phyloP scores from a whole-genome alignment of 2,797 vertebrate species.

The Microchirus variegatus region DNA sequence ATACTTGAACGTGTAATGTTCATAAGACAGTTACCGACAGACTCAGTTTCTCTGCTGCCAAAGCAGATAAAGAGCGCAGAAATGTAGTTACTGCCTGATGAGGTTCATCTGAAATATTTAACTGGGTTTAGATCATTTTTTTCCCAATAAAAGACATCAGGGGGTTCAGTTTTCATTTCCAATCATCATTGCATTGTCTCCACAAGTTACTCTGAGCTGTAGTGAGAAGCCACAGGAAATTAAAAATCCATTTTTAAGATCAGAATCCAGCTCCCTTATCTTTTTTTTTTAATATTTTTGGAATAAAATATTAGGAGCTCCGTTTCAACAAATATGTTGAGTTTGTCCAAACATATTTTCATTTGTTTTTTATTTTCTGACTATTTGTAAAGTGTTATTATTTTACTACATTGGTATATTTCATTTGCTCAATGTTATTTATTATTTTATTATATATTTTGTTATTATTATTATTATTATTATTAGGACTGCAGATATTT shows the following conservation, averaged over 20 bases:
- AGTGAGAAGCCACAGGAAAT: background rate
- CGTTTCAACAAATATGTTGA: too few species aligned
- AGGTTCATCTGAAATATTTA: constrained; percentile 3
- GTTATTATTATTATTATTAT: too few species aligned
- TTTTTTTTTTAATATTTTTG: background rate
- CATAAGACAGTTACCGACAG: background rate
- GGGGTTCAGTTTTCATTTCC: background rate
- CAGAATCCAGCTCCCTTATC: background rate
- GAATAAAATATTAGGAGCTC: background rate
- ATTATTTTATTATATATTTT: too few species aligned
- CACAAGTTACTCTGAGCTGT: background rate
- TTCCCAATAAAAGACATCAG: background rate
- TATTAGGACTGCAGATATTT: too few species aligned
- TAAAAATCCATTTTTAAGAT: background rate
- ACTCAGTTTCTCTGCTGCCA: background rate
- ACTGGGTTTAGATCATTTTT: background rate
- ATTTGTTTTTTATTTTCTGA: too few species aligned
- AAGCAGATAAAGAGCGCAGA: background rate
- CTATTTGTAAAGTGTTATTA: too few species aligned
- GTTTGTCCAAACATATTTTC: too few species aligned
- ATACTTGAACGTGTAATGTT: background rate
- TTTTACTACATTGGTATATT: too few species aligned
- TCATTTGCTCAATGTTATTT: too few species aligned
- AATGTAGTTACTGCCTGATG: background rate
- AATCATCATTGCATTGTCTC: background rate